Evolutionary conservation across 2,888 invertebrate species (phyloP).

Genomic region (Microplitis deprimator): DNA sequence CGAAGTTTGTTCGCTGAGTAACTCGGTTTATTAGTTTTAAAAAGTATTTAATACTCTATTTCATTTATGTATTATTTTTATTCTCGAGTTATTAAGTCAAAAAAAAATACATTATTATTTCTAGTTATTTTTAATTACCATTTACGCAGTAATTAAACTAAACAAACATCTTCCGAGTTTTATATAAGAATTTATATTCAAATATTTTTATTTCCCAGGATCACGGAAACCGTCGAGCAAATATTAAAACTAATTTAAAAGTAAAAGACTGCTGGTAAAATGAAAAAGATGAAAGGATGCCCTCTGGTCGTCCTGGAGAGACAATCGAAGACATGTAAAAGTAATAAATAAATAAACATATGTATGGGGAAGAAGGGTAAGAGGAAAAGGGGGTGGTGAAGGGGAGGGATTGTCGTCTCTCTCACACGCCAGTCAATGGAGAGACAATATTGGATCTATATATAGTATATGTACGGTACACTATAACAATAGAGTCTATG

Average conservation of each 20-base stretch:
- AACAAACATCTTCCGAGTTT: too few species aligned
- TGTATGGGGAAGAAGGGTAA: not conserved
- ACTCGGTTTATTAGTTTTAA: not conserved
- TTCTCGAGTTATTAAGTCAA: too few species aligned
- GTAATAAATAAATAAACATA: not conserved
- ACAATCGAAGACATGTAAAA: not conserved
- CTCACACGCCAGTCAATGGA: slow-evolving; percentile 4
- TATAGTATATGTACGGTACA: slow-evolving; percentile 13
- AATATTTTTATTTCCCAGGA: too few species aligned
- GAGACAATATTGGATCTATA: slow-evolving; percentile 29
- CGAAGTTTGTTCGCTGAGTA: not conserved
- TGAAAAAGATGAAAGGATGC: not conserved
- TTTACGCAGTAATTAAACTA: too few species aligned
- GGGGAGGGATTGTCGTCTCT: not conserved
- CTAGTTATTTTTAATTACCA: too few species aligned
- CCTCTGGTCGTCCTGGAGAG: not conserved
- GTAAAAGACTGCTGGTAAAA: not conserved
- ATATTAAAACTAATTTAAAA: not conserved
- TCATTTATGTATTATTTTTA: not conserved
- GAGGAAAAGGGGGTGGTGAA: not conserved
- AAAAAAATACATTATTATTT: too few species aligned
- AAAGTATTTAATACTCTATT: not conserved
- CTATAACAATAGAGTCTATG: slow-evolving; percentile 19
- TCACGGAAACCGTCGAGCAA: not conserved
- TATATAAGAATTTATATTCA: too few species aligned